Conservation (phyloP, 2,888 invertebrate genomes). For the Frankliniella intonsa region DNA sequence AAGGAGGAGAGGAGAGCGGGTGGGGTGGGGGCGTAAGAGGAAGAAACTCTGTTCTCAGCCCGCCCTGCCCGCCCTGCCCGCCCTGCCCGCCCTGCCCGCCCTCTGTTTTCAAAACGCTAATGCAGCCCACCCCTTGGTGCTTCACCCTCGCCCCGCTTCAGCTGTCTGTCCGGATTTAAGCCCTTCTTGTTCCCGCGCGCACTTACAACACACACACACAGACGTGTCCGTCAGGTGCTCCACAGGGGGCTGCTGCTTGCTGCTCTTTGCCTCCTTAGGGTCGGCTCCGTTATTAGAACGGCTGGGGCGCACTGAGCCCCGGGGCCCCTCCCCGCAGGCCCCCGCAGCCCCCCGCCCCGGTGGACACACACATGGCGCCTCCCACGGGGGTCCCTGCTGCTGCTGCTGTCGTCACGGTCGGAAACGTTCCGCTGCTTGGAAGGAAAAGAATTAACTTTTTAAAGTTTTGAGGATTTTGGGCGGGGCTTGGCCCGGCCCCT, state of each 20-base stretch:
- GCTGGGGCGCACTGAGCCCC: not conserved
- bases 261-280: not conserved
- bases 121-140: not conserved
- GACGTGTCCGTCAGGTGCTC: conserved; percentile 13
- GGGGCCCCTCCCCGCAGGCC: too few species aligned
- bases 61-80: not conserved
- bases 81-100: not conserved
- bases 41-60: not conserved
- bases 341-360: not conserved
- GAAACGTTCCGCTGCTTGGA: too few species aligned
- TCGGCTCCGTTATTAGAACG: not conserved
- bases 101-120: conserved; percentile 21
- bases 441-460: too few species aligned
- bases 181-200: not conserved
- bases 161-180: conserved; percentile 15
- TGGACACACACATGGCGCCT: too few species aligned
- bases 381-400: too few species aligned
- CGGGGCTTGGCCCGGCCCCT: too few species aligned
- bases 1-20: too few species aligned
- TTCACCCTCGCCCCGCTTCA: not conserved
- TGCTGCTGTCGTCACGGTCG: too few species aligned
- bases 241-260: not conserved
- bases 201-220: not conserved
- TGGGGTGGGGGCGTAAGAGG: not conserved
- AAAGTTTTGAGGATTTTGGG: too few species aligned